phyloP scores from a whole-genome alignment of 2,113 vertebrate genomes.

The Caranx melampygus region DNA sequence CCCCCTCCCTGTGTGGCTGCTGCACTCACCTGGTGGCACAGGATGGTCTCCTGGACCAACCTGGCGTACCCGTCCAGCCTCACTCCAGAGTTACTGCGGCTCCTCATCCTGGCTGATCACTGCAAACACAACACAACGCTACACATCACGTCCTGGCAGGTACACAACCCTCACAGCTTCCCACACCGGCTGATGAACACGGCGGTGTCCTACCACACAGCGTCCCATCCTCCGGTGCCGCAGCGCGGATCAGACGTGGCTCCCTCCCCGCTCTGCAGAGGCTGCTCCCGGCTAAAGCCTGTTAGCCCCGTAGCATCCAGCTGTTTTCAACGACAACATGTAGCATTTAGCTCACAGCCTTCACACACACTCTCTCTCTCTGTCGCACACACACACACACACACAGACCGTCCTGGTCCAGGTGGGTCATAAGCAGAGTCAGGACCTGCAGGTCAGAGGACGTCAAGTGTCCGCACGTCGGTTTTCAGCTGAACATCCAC shows the following conservation, averaged over 20 bases:
- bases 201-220: neutral
- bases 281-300: slow-evolving; percentile 34
- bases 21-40: slow-evolving; percentile 90
- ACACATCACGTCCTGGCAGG: slow-evolving; percentile 4
- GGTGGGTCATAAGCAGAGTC: neutral
- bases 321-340: slow-evolving; percentile 1
- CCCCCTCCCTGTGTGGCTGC: neutral
- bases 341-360: neutral
- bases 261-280: slow-evolving; percentile 13
- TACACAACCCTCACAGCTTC: neutral
- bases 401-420: neutral
- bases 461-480: neutral
- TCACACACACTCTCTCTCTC: neutral
- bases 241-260: slow-evolving; percentile 1
- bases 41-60: slow-evolving; percentile 94
- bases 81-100: slow-evolving; percentile 97
- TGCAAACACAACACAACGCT: slow-evolving; percentile 19
- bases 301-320: slow-evolving; percentile 58
- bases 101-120: slow-evolving; percentile 86
- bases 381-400: neutral
- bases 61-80: slow-evolving; percentile 92
- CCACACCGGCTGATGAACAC: neutral
- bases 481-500: slow-evolving; percentile 2
- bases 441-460: neutral
- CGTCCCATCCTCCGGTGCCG: slow-evolving; percentile 25